Conservation (phyloP, 2,888 invertebrate species). For the Cryptocheilus praepositus region DNA sequence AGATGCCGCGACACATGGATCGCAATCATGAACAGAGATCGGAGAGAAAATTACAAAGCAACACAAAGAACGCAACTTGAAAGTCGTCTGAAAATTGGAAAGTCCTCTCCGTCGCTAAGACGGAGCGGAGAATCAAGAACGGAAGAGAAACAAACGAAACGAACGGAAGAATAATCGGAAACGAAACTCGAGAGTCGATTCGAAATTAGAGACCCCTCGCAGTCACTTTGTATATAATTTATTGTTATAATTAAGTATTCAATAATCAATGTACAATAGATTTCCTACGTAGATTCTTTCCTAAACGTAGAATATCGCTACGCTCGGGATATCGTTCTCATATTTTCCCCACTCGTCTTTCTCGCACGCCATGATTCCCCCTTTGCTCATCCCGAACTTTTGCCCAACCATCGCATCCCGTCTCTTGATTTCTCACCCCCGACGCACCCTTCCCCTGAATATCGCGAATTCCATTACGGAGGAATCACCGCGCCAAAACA, state of each 20-base stretch:
- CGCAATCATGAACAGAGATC: slow-evolving; percentile 1
- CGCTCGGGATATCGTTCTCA: slow-evolving; percentile 62
- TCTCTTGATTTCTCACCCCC: slow-evolving; percentile 23
- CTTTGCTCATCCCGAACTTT: slow-evolving; percentile 9
- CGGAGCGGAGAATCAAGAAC: no score
- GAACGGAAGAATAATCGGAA: slow-evolving; percentile 5
- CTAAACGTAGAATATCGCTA: neutral
- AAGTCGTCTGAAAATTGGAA: slow-evolving; percentile 1
- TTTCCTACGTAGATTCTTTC: slow-evolving; percentile 60
- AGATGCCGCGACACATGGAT: slow-evolving; percentile 2
- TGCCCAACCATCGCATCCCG: neutral
- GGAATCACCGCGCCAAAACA: slow-evolving; percentile 48
- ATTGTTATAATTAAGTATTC: slow-evolving; percentile 73
- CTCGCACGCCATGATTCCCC: slow-evolving; percentile 49
- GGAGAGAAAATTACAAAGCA: slow-evolving; percentile 22
- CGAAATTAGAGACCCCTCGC: slow-evolving; percentile 56
- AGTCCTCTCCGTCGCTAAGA: no score
- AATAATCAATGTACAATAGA: slow-evolving; percentile 75
- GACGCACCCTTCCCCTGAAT: slow-evolving; percentile 17
- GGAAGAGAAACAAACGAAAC: slow-evolving; percentile 15
- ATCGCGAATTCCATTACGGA: slow-evolving; percentile 26
- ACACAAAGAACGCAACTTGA: slow-evolving; percentile 16
- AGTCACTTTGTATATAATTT: slow-evolving; percentile 73
- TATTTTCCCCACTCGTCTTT: slow-evolving; percentile 47
- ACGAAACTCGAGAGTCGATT: slow-evolving; percentile 33